Evolutionary conservation across 2,888 invertebrate genomes (phyloP).

Genomic region (Aelia acuminata): DNA sequence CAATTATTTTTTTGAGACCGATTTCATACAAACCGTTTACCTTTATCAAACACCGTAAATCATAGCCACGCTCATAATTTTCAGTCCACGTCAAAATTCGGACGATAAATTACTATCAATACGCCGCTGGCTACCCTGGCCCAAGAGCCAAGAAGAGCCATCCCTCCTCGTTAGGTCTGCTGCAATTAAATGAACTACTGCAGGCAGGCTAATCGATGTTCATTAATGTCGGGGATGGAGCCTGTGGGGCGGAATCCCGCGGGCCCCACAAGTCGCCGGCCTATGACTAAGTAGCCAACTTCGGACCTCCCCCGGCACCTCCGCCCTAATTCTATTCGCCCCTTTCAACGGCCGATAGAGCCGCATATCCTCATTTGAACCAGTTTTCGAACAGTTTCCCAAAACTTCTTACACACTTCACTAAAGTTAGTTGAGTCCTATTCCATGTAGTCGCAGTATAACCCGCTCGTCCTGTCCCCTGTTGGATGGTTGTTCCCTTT

Average conservation of each 20-base stretch:
- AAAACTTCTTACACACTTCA: constrained; percentile 57
- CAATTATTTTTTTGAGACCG: too few relatives aligned
- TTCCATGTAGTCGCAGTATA: neutral
- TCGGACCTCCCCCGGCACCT: constrained; percentile 62
- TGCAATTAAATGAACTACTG: constrained; percentile 44
- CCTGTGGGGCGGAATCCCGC: constrained; percentile 4
- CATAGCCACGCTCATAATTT: neutral
- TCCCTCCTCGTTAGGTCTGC: neutral
- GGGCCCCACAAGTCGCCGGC: constrained; percentile 58
- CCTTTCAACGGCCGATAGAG: constrained; percentile 51
- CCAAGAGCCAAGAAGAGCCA: constrained; percentile 24
- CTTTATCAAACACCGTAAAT: too few relatives aligned
- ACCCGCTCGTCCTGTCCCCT: neutral
- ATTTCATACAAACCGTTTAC: too few relatives aligned
- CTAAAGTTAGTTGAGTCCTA: constrained; percentile 32
- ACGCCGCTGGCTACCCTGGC: neutral
- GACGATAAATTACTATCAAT: neutral
- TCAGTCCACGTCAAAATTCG: neutral
- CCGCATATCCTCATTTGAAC: constrained; percentile 62
- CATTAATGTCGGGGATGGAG: constrained; percentile 17
- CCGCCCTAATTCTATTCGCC: constrained; percentile 49
- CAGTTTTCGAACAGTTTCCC: constrained; percentile 53
- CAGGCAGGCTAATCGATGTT: constrained; percentile 34
- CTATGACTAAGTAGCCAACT: constrained; percentile 61
- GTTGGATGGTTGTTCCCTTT: neutral